Evolutionary conservation across 2,888 invertebrate genomes (phyloP), one percentile per base, ranked within the genome.

Genomic region (Netelia virgata): DNA sequence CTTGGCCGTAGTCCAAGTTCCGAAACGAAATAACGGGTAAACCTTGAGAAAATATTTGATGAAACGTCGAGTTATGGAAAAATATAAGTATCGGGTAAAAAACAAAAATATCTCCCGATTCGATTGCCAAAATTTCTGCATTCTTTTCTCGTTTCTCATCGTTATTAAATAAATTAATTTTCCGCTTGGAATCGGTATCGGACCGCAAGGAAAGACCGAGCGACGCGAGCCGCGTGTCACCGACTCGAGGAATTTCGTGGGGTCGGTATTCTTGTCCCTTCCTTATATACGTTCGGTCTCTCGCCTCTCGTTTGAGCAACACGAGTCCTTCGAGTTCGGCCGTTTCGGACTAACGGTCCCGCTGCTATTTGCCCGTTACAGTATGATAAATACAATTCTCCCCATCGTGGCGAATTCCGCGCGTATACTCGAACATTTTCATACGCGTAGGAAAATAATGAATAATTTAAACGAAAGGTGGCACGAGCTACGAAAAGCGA

Each of bases 271-370:
- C 47, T 43, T 14, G 47, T 47, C 47, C 14, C 47, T 47, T 47
- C 47, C 47, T 47, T 47, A 47, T 47, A 47, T 47, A 47, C 47
- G 47, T 14, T 14, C 47, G 47, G 1, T 47, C 14, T 50, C 36
- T 63, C 50, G 1, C 16, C 11, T 11, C 53, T 16, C 20, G 63
- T 50, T 20, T 16, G n/a, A 14, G 43, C 41, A 64, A 43, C 64
- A 55, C 63, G 64, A 72, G 72, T 72, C 72, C 47, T 64, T 73
- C 57, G 64, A 28, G 43, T 73, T 64, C 43, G 64, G n/a, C 70
- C 57, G 28, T 41, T 72, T 66, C 41, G 55, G 72, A 79, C 14
- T 66, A 79, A 79, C 72, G 79, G 79, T 79, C 43, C 47, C 16
- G 14, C 53, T 11, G 64, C 64, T 55, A 55, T 64, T 47, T 8